Conservation (phyloP, 2,113 vertebrate species). For the Orientallactaga bullata region DNA sequence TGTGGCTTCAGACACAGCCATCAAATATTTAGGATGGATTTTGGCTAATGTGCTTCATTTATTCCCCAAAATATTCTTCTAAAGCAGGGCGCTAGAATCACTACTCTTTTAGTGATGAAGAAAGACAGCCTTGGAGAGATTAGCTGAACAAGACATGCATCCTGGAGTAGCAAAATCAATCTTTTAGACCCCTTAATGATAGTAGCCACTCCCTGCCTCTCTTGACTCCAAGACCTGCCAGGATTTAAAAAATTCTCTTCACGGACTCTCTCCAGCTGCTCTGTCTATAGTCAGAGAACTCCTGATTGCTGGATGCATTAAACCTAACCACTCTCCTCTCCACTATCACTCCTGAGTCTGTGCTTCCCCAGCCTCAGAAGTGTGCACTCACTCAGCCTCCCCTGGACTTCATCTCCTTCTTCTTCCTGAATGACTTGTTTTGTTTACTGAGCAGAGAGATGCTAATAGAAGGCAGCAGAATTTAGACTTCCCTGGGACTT, state of each 20-base stretch:
- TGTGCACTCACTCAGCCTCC: background rate
- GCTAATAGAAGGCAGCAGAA: constrained; percentile 88
- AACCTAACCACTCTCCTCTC: constrained; percentile 25
- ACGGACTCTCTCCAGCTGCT: constrained; percentile 63
- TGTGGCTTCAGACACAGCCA: constrained; percentile 68
- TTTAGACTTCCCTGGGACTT: constrained; percentile 86
- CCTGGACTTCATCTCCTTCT: constrained; percentile 70
- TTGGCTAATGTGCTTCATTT: constrained; percentile 56
- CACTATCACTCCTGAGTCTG: constrained; percentile 37
- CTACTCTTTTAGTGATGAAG: constrained; percentile 11
- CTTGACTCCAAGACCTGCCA: constrained; percentile 31
- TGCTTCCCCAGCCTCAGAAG: constrained; percentile 12
- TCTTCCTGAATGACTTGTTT: constrained; percentile 84
- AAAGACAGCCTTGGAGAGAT: constrained; percentile 45
- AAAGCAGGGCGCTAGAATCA: constrained; percentile 53
- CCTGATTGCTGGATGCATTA: constrained; percentile 55
- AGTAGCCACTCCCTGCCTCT: constrained; percentile 56
- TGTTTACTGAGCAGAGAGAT: constrained; percentile 88
- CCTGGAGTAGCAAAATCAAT: constrained; percentile 50
- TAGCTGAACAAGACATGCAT: constrained; percentile 57
- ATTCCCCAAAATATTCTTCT: constrained; percentile 61
- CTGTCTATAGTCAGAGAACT: constrained; percentile 46
- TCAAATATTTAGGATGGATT: constrained; percentile 79
- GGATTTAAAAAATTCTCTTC: constrained; percentile 72
- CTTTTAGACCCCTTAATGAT: constrained; percentile 33